These are phyloP conservation scores for Alfaro cultratus DNA, from an alignment of 2,797 vertebrate species.

Conservation along the genomic window DNA sequence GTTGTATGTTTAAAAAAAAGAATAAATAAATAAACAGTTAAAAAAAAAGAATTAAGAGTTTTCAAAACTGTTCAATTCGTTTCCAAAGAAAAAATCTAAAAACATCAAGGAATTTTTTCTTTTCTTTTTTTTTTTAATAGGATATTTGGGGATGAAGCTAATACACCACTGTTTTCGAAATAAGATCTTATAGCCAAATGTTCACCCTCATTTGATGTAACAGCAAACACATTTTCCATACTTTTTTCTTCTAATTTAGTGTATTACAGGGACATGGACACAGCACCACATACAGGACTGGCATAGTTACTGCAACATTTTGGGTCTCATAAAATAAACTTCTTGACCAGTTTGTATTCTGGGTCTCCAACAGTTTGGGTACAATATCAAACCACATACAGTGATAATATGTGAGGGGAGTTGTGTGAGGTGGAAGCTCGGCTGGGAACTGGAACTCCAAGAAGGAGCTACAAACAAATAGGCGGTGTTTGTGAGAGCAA, in stretches of 20 bases:
- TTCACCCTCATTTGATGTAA: not conserved
- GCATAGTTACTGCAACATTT: not conserved
- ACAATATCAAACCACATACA: not conserved
- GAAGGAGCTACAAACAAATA: not conserved
- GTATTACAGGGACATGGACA: not conserved
- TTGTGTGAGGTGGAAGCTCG: not conserved
- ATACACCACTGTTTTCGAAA: not conserved
- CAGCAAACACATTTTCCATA: not conserved
- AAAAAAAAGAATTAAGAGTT: not conserved
- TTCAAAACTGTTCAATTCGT: not conserved
- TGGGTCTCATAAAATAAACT: not conserved
- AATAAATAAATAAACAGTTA: not conserved
- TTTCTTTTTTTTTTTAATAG: not conserved
- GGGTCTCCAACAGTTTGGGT: no score
- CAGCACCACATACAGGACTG: not conserved
- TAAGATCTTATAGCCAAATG: not conserved
- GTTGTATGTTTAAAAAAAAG: not conserved
- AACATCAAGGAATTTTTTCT: not conserved
- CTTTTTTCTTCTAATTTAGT: not conserved
- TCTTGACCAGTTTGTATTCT: not conserved
- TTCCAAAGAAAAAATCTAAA: not conserved
- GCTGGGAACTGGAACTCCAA: not conserved
- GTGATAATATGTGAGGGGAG: no score
- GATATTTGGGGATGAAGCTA: not conserved
- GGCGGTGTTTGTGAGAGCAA: not conserved